Evolutionary conservation across 1,140 invertebrate genomes (phyloP), one percentile per base, ranked within the genome.

Genomic region (Drosophila ambigua): DNA sequence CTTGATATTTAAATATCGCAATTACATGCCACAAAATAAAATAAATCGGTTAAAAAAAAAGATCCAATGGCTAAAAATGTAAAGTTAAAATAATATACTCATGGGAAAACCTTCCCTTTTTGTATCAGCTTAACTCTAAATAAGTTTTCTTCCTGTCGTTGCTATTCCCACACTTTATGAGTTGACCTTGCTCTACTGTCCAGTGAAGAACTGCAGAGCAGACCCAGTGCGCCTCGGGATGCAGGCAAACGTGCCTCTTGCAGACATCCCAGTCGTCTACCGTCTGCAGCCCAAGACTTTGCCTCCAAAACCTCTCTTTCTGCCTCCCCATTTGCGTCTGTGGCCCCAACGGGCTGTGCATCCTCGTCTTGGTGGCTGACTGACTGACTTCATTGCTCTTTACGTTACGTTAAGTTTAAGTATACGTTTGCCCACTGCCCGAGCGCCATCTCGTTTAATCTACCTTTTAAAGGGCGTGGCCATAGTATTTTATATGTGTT

Each of bases 401-500:
- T 85, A 85, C 78, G 82, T 85, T 88, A 88, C 82, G 82, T 87
- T 85, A 82, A 82, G 53, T 77, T 75, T 87, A 87, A 87, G 82
- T 81, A 82, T 90, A 90, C 65, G 79, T 87, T 90, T 76, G 67
- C 51, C 79, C 68, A 90, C 78, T 72, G 72, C 53, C 82, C 68
- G 90, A 91, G 90, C 90, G 90, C 90, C 90, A 91, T 91, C 90
- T 91, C 90, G 89, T 91, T 91, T 91, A 91, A 90, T 90, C 89
- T 91, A 73, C 90, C 89, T 90, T 90, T 90, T 90, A 87, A 72
- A 77, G 90, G 90, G 90, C 90, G 90, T 87, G 90, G 90, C 85
- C 68, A 90, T 80, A 91, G 90, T 91, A 91, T 91, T 91, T 91
- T 91, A 91, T 91, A 90, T 87, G 78, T 81, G 66, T 55, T 91